phyloP scores from a whole-genome alignment of 2,113 vertebrate genomes.

The Shinisaurus crocodilurus region DNA sequence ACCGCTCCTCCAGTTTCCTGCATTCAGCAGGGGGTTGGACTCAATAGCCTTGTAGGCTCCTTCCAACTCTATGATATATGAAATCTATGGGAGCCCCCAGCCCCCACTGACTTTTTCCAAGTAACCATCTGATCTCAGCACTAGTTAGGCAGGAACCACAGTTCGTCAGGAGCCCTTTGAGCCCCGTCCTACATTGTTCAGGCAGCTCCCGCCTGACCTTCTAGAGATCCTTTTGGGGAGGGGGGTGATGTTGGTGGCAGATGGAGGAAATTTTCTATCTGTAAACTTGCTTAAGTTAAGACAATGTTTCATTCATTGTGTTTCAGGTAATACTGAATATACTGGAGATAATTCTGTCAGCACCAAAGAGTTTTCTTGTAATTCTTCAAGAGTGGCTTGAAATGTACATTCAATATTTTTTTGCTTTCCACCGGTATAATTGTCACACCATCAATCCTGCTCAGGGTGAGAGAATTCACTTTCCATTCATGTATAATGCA shows the following conservation, averaged over 20 bases:
- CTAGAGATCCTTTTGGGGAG: not conserved
- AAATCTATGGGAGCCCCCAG: too few species aligned
- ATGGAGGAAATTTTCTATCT: not conserved
- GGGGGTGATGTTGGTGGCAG: too few species aligned
- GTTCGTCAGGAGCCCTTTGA: not conserved
- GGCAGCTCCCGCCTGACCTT: not conserved
- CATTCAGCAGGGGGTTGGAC: too few species aligned
- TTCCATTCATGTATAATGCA: slow-evolving; percentile 10
- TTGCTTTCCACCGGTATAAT: slow-evolving; percentile 36
- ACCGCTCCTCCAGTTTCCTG: too few species aligned
- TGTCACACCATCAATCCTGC: not conserved
- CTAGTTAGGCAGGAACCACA: not conserved
- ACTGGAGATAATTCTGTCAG: slow-evolving; percentile 10
- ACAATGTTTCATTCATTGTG: slow-evolving; percentile 34
- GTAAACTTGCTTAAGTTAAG: not conserved
- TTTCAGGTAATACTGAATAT: not conserved
- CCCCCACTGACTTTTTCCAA: not conserved
- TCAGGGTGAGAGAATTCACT: slow-evolving; percentile 37
- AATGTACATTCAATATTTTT: slow-evolving; percentile 21
- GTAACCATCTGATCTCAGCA: not conserved
- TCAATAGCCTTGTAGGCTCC: too few species aligned
- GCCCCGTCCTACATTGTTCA: not conserved
- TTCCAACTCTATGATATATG: too few species aligned
- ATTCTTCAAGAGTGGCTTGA: slow-evolving; percentile 41
- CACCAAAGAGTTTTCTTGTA: slow-evolving; percentile 41